Evolutionary conservation across 2,888 invertebrate species (phyloP).

Genomic region (Nasonovia ribisnigri): DNA sequence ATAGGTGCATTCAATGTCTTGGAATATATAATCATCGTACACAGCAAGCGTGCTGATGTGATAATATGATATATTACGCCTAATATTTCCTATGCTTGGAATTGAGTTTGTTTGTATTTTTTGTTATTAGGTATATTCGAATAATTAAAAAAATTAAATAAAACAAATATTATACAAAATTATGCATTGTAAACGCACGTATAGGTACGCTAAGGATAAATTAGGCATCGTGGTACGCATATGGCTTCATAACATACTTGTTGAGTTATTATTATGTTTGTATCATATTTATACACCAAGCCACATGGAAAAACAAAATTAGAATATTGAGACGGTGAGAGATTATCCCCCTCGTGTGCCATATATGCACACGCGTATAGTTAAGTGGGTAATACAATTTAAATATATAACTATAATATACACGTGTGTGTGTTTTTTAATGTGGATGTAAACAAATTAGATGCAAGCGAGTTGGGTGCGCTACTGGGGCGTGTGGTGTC

Average conservation of each 20-base stretch:
- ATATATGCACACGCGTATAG: neutral
- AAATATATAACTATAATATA: neutral
- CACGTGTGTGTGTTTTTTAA: neutral
- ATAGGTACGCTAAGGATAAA: neutral
- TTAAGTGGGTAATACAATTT: neutral
- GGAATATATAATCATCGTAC: neutral
- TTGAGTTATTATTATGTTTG: constrained; percentile 33
- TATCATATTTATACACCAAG: neutral
- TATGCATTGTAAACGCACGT: neutral
- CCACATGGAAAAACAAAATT: constrained; percentile 37
- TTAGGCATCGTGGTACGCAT: neutral
- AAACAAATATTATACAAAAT: neutral
- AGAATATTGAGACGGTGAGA: constrained; percentile 39
- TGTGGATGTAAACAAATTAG: constrained; percentile 6
- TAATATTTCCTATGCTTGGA: neutral
- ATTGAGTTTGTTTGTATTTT: neutral
- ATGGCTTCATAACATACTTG: neutral
- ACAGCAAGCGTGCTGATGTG: neutral
- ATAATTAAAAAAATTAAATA: neutral
- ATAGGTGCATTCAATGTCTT: neutral
- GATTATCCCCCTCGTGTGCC: neutral
- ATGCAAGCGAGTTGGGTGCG: neutral
- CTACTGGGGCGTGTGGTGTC: neutral
- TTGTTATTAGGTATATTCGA: neutral
- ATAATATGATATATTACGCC: neutral